Base-by-base conservation (phyloP, 2,888 invertebrate species). In the Cyclophora albipunctata region DNA sequence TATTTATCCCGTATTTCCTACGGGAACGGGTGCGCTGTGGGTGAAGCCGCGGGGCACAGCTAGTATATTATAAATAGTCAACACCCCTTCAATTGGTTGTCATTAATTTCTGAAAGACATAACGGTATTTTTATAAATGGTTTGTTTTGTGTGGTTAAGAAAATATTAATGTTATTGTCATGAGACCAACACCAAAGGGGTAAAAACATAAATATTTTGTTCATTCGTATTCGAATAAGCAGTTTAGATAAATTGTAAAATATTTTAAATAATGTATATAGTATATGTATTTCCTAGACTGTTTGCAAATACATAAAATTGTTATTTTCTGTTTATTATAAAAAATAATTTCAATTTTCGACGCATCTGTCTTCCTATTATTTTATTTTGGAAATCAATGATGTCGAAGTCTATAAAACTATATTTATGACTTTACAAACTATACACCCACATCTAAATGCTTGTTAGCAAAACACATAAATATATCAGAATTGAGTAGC, bases 401-500 rank as follows among this genome's bases (percentile, higher is more conserved):
- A 3, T 5, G 33, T 7, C 34, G 3, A 34, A 45, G 51, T 7
- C 48, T 34, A 54, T 48, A 51, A 55, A 47, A 57, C 51, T 50
- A 51, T 59, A 63, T 64, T 66, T 64, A 66, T 54, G 55, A 53
- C 60, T 50, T 61, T 54, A 57, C 65, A 63, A 65, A 66, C 68
- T 70, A 62, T 65, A 66, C 71, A 71, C 71, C 72, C 73, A 73
- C 69, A 78, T 73, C 51, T 59, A 40, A 68, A 78, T 66, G 75
- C 65, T 63, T 74, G 57, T 78, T 75, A 53, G 50, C 43, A 67
- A 73, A 73, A 65, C 70, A 69, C 77, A 81, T 80, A 82, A 79
- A 81, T 75, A 78, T 75, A 73, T 78, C 79, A 76, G 73, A 58
- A 59, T 55, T 61, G 54, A 77, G 71, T 77, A 60, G 73, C 73